These are phyloP conservation scores for Mesocricetus auratus DNA, from an alignment of 2,113 vertebrate genomes.

Conservation along the genomic window DNA sequence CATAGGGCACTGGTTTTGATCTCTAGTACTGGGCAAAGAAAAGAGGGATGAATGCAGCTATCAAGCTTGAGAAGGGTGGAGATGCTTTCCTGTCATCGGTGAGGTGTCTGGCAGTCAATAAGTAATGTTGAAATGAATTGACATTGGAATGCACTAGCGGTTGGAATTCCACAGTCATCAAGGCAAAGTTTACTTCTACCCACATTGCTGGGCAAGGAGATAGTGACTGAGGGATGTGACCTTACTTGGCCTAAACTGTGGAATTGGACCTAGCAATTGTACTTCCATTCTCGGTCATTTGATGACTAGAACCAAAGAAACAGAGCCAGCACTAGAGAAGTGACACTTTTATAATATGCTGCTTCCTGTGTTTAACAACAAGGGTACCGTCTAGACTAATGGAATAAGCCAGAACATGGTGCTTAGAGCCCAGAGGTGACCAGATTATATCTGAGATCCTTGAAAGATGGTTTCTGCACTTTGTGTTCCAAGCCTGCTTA, in stretches of 20 bases:
- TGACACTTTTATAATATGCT: background rate
- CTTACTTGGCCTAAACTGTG: background rate
- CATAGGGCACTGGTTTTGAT: background rate
- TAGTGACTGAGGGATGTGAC: background rate
- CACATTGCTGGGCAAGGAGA: background rate
- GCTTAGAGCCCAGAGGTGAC: background rate
- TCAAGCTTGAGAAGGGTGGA: background rate
- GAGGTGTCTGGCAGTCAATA: background rate
- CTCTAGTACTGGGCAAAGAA: background rate
- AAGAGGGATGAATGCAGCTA: background rate
- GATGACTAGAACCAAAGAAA: background rate
- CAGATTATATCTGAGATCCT: background rate
- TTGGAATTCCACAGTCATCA: conserved; percentile 44
- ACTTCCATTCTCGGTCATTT: background rate
- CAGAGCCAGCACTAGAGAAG: accelerated
- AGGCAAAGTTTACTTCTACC: background rate
- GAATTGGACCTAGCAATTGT: background rate
- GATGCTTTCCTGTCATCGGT: background rate
- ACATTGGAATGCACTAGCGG: background rate
- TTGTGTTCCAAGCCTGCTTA: background rate
- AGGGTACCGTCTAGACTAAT: background rate
- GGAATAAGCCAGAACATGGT: background rate
- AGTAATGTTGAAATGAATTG: background rate
- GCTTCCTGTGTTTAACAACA: background rate
- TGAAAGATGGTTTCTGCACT: conserved; percentile 5